These are phyloP conservation scores for Acomys russatus DNA, from an alignment of 2,797 vertebrate genomes.

Conservation along the genomic window DNA sequence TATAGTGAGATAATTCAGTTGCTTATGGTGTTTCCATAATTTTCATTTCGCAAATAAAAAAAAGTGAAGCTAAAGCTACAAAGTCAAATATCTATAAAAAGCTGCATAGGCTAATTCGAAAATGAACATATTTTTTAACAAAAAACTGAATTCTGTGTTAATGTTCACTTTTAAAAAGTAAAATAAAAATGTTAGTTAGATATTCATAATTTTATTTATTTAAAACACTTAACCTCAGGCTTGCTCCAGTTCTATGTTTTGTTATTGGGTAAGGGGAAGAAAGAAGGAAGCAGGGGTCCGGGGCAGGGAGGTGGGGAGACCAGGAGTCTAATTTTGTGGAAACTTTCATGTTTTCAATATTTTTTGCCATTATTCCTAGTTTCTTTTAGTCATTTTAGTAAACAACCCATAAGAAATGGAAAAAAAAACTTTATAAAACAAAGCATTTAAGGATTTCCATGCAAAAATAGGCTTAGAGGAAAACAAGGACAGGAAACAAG, in stretches of 20 bases:
- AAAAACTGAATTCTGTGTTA: conserved; percentile 16
- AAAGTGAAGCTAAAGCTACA: conserved; percentile 8
- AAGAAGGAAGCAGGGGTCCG: not conserved
- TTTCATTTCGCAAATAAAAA: conserved; percentile 38
- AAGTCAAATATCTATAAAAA: conserved; percentile 34
- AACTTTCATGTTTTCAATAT: conserved; percentile 53
- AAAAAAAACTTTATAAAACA: conserved; percentile 48
- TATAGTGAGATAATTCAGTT: conserved; percentile 41
- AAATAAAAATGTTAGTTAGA: conserved; percentile 40
- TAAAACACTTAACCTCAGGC: not conserved
- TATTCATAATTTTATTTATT: not conserved
- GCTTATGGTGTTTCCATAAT: not conserved
- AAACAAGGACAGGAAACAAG: conserved; percentile 14
- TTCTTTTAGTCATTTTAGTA: conserved; percentile 60
- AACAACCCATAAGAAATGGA: conserved; percentile 18
- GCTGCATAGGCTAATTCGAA: not conserved
- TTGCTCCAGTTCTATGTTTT: conserved; percentile 40
- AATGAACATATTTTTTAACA: not conserved
- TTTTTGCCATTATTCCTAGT: conserved; percentile 40
- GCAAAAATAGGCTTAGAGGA: conserved; percentile 30
- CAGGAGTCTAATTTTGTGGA: not conserved
- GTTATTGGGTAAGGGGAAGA: not conserved
- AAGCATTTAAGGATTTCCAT: conserved; percentile 62
- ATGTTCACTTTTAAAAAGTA: conserved; percentile 58
- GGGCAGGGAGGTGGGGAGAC: not conserved